Percentiles rank a stretch among this genome's conserved stretches.
These are phyloP conservation scores for Hystrix cristata DNA, from an alignment of 2,113 vertebrate species.

Conservation along the genomic window DNA sequence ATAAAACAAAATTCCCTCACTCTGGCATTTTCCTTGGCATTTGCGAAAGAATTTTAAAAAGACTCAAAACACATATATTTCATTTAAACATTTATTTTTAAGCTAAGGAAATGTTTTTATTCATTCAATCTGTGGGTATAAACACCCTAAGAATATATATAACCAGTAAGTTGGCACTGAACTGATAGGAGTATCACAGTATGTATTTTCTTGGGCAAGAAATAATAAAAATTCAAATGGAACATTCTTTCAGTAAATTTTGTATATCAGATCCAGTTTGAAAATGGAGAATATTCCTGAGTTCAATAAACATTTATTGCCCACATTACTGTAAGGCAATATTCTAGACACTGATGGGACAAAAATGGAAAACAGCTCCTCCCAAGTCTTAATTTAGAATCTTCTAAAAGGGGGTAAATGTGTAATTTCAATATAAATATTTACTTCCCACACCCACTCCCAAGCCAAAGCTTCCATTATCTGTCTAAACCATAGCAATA, in stretches of 20 bases:
- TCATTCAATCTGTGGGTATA: constrained; percentile 63
- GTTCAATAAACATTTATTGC: not conserved
- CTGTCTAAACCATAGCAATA: not conserved
- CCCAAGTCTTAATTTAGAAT: constrained; percentile 17
- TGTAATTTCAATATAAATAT: constrained; percentile 43
- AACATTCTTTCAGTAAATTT: constrained; percentile 40
- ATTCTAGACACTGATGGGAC: not conserved
- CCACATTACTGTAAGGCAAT: not conserved
- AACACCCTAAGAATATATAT: constrained; percentile 57
- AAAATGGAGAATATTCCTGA: constrained; percentile 18
- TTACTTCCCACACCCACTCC: not conserved
- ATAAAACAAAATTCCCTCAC: constrained; percentile 42
- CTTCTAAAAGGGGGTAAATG: constrained; percentile 35
- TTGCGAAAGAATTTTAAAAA: constrained; percentile 61
- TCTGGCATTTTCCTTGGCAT: constrained; percentile 59
- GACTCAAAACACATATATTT: constrained; percentile 63
- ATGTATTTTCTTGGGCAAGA: constrained; percentile 43
- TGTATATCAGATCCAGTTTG: not conserved
- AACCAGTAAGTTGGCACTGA: constrained; percentile 34
- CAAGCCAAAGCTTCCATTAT: not conserved
- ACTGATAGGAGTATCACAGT: not conserved
- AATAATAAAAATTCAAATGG: constrained; percentile 59
- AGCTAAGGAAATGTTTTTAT: constrained; percentile 55
- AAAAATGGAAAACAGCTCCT: constrained; percentile 34
- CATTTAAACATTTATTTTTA: constrained; percentile 78